phyloP scores from a whole-genome alignment of 30 jellyfish, hydroid and myxozoan genomes.

The Turritopsis rubra region DNA sequence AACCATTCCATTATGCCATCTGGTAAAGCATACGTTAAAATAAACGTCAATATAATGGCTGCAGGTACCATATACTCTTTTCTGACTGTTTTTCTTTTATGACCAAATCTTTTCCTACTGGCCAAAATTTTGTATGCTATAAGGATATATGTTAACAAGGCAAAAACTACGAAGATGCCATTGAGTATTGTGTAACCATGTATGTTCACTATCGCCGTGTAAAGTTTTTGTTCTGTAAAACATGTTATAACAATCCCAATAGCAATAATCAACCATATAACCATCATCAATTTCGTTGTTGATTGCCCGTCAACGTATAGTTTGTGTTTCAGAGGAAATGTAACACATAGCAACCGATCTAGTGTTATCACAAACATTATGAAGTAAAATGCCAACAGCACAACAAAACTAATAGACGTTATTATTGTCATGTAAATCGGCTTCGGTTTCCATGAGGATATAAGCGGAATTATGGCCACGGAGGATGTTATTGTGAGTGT shows the following conservation, averaged over 20 bases:
- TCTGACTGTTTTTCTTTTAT: neutral
- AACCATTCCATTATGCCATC: neutral
- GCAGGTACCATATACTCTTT: neutral
- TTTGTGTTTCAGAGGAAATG: neutral
- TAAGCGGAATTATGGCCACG: neutral
- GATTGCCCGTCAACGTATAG: neutral
- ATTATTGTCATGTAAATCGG: neutral
- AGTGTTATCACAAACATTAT: neutral
- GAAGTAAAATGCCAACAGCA: neutral
- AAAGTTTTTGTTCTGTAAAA: neutral
- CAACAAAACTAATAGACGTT: neutral
- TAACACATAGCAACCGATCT: neutral
- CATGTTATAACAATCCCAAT: neutral
- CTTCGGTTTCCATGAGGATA: neutral
- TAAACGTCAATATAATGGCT: neutral
- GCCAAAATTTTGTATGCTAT: neutral
- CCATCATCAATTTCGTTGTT: neutral
- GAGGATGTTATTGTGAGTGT: neutral
- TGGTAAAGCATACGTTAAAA: neutral
- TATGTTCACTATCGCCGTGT: neutral
- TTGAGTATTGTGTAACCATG: neutral
- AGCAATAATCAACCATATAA: neutral
- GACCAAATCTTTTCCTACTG: neutral
- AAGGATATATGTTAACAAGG: neutral
- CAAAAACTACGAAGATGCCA: neutral